These are phyloP conservation scores for Pygocentrus nattereri DNA, from an alignment of 2,797 vertebrate genomes.

Conservation along the genomic window DNA sequence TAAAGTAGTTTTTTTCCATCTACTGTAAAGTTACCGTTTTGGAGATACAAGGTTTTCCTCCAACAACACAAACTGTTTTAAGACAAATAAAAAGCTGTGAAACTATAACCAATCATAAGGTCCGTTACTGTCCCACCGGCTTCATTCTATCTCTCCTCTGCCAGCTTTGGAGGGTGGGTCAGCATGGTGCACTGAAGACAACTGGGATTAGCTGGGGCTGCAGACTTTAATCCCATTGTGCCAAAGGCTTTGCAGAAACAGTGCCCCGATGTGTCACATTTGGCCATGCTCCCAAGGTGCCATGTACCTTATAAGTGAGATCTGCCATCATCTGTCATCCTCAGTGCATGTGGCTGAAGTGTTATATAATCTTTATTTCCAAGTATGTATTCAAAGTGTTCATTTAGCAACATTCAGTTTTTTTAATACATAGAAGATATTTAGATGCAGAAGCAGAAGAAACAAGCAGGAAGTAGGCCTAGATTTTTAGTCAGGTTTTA, in stretches of 20 bases:
- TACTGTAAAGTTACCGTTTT: too few species aligned
- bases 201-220: conserved; percentile 78
- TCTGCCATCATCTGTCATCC: background rate
- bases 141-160: conserved; percentile 59
- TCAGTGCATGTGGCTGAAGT: background rate
- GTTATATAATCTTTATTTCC: background rate
- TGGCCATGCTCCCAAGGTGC: conserved; percentile 37
- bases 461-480: background rate
- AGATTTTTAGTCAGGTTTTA: background rate
- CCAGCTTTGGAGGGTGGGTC: conserved; percentile 65
- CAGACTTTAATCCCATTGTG: conserved; percentile 83
- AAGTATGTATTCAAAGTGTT: background rate
- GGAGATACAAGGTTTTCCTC: too few species aligned
- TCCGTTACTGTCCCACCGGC: conserved; percentile 57
- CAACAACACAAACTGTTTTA: conserved; percentile 10
- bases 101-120: conserved; percentile 7
- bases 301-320: conserved; percentile 13
- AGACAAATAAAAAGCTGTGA: background rate
- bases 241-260: conserved; percentile 76
- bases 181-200: conserved; percentile 67
- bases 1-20: too few species aligned
- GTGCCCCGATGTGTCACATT: conserved; percentile 53
- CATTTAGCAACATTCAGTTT: background rate
- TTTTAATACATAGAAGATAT: background rate
- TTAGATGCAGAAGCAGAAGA: background rate